phyloP scores from a whole-genome alignment of 2,797 vertebrate genomes.

The Oreochromis mossambicus region DNA sequence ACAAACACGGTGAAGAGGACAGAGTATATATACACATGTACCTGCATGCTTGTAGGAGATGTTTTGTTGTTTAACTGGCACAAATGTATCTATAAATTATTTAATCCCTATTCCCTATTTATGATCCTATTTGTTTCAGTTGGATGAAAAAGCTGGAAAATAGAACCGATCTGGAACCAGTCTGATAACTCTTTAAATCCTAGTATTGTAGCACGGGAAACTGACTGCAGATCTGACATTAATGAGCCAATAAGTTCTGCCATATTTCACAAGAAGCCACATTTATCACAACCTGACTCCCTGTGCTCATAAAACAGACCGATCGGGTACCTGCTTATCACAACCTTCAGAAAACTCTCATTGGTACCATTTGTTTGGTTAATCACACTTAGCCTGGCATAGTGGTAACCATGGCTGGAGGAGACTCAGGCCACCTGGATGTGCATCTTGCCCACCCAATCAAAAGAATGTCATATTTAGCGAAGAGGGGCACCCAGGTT shows the following conservation, averaged over 20 bases:
- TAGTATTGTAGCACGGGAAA: neutral
- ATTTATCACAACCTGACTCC: neutral
- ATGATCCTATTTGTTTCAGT: neutral
- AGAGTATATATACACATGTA: neutral
- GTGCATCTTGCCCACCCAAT: neutral
- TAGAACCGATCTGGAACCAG: neutral
- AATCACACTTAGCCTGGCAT: neutral
- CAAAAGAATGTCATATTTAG: neutral
- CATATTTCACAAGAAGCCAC: neutral
- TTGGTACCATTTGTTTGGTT: neutral
- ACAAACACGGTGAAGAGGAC: neutral
- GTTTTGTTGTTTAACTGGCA: neutral
- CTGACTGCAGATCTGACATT: neutral
- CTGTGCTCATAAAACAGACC: neutral
- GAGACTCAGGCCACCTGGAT: neutral
- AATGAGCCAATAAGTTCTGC: neutral
- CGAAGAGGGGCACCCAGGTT: neutral
- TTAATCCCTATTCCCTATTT: neutral
- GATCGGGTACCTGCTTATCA: neutral
- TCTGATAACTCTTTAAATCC: neutral
- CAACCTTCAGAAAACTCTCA: neutral
- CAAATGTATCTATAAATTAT: neutral
- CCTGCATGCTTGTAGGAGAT: neutral
- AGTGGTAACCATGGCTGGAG: neutral
- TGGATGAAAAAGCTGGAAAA: constrained; percentile 9